phyloP scores from a whole-genome alignment of 2,797 vertebrate genomes.

The Orestias chungarensis region DNA sequence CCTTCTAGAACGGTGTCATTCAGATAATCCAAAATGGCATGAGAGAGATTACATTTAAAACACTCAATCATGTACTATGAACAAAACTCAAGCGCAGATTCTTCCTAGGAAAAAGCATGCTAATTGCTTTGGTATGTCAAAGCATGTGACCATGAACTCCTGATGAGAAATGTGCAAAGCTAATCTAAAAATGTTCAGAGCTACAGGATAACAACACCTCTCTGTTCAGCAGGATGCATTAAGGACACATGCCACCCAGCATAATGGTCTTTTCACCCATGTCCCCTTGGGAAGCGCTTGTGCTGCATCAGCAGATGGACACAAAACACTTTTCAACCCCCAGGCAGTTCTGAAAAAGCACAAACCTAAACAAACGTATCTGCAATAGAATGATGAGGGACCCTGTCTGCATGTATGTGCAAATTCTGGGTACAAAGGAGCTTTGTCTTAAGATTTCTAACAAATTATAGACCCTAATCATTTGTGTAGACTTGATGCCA shows the following conservation, averaged over 20 bases:
- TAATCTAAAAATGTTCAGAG: not conserved
- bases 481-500: no score
- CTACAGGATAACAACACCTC: not conserved
- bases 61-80: not conserved
- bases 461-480: not conserved
- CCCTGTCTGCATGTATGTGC: not conserved
- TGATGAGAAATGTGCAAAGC: not conserved
- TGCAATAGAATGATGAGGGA: not conserved
- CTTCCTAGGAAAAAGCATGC: not conserved
- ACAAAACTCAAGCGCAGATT: not conserved
- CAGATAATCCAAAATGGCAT: not conserved
- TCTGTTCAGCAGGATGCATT: not conserved
- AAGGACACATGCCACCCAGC: conserved; percentile 4
- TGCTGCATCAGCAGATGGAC: conserved; percentile 1
- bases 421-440: not conserved
- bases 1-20: not conserved
- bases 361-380: not conserved
- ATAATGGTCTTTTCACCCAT: not conserved
- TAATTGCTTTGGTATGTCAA: not conserved
- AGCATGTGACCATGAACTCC: not conserved
- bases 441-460: not conserved
- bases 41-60: not conserved
- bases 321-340: not conserved
- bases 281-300: not conserved
- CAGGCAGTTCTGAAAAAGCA: not conserved